Conservation (phyloP, 2,888 invertebrate species). For the Arctia plantaginis region DNA sequence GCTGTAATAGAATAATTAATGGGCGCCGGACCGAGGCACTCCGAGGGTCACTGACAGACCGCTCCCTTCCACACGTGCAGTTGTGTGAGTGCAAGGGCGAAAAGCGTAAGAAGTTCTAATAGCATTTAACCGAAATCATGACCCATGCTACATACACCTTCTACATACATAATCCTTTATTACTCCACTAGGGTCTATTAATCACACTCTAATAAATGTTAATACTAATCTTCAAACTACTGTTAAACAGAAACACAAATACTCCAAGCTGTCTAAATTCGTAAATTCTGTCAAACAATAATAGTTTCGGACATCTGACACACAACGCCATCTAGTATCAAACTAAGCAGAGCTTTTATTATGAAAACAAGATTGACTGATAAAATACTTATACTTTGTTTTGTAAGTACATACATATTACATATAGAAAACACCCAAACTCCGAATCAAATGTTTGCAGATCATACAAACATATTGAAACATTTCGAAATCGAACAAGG, state of each 20-base stretch:
- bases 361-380: too few relatives aligned
- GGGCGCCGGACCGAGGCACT: constrained; percentile 64
- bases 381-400: too few relatives aligned
- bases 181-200: neutral
- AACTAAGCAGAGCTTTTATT: too few relatives aligned
- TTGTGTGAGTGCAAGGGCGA: constrained; percentile 30
- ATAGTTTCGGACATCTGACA: too few relatives aligned
- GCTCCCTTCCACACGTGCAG: constrained; percentile 40
- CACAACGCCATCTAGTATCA: too few relatives aligned
- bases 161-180: constrained; percentile 10
- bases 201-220: neutral
- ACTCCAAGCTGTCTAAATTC: neutral
- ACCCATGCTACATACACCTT: constrained; percentile 20
- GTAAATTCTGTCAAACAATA: too few relatives aligned
- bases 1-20: constrained; percentile 83
- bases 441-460: too few relatives aligned
- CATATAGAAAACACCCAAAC: too few relatives aligned
- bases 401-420: too few relatives aligned
- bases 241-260: neutral
- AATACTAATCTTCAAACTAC: neutral
- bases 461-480: too few relatives aligned
- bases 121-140: constrained; percentile 45
- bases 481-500: too few relatives aligned
- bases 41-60: constrained; percentile 76
- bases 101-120: constrained; percentile 30